These are phyloP conservation scores for Macroteleia sp. DNA, from an alignment of 2,888 invertebrate genomes.

Conservation along the genomic window DNA sequence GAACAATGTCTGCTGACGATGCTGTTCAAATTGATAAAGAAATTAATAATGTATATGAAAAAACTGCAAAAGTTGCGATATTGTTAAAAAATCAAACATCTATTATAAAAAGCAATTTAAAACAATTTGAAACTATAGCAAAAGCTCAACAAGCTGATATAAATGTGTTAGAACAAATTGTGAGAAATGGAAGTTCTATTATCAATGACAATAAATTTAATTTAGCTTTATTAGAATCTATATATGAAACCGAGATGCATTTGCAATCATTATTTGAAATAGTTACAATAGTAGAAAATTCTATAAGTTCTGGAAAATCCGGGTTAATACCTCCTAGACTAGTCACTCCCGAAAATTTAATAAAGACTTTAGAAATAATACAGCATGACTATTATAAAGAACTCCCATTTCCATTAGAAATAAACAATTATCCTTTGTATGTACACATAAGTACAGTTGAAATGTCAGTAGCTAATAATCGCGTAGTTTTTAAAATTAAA, in stretches of 20 bases:
- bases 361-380: background rate
- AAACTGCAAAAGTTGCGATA: background rate
- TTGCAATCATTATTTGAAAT: too few species aligned
- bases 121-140: slow-evolving; percentile 1
- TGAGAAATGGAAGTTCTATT: slow-evolving; percentile 9
- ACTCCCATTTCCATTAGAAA: slow-evolving; percentile 10
- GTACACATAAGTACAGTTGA: background rate
- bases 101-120: slow-evolving; percentile 6
- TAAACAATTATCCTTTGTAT: slow-evolving; percentile 3
- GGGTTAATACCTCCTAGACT: too few species aligned
- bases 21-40: slow-evolving; percentile 14
- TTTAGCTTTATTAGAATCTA: background rate
- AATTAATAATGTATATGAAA: slow-evolving; percentile 26
- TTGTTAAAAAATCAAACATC: slow-evolving; percentile 18
- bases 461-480: background rate
- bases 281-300: too few species aligned
- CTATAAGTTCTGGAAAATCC: too few species aligned
- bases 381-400: background rate
- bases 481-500: background rate
- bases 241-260: background rate
- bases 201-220: slow-evolving; percentile 2
- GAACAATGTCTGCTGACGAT: slow-evolving; percentile 31
- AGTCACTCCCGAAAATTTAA: slow-evolving; percentile 4
- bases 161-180: background rate
- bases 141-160: background rate